phyloP scores from a whole-genome alignment of 53 echinoderm and acorn worm genomes.

The Apostichopus leukothele region DNA sequence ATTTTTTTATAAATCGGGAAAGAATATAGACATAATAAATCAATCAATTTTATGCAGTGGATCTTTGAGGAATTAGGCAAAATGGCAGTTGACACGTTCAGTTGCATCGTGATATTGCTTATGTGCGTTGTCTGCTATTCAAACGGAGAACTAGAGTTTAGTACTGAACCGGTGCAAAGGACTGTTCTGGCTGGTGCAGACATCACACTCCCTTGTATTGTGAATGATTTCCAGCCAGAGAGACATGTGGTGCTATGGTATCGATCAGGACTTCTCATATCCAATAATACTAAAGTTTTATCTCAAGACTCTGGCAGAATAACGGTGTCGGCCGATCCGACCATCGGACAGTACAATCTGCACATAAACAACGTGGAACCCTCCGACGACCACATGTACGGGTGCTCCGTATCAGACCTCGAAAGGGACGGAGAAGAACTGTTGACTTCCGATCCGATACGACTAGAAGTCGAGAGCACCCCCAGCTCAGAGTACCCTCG shows the following conservation, averaged over 20 bases:
- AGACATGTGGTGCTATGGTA: slow-evolving; percentile 73
- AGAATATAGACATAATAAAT: too few species aligned
- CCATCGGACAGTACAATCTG: slow-evolving; percentile 71
- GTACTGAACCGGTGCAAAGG: slow-evolving; percentile 37
- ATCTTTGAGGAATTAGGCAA: not conserved
- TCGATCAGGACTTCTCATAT: slow-evolving; percentile 54
- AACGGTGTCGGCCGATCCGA: slow-evolving; percentile 1
- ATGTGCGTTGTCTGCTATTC: not conserved
- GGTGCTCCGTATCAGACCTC: slow-evolving; percentile 59
- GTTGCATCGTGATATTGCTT: not conserved
- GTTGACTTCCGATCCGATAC: slow-evolving; percentile 50
- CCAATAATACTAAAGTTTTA: slow-evolving; percentile 48
- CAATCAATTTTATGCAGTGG: too few species aligned
- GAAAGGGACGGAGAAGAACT: not conserved
- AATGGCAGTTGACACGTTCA: not conserved
- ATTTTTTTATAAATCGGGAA: too few species aligned
- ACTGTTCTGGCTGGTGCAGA: slow-evolving; percentile 64
- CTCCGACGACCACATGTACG: slow-evolving; percentile 67
- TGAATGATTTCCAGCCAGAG: slow-evolving; percentile 51
- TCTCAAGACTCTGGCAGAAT: slow-evolving; percentile 17
- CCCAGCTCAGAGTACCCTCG: slow-evolving; percentile 65
- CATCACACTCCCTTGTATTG: slow-evolving; percentile 65
- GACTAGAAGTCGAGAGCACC: slow-evolving; percentile 79
- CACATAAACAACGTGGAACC: slow-evolving; percentile 63
- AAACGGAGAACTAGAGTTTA: slow-evolving; percentile 18